Conservation (phyloP, 2,888 invertebrate species). For the Cabera pusaria region DNA sequence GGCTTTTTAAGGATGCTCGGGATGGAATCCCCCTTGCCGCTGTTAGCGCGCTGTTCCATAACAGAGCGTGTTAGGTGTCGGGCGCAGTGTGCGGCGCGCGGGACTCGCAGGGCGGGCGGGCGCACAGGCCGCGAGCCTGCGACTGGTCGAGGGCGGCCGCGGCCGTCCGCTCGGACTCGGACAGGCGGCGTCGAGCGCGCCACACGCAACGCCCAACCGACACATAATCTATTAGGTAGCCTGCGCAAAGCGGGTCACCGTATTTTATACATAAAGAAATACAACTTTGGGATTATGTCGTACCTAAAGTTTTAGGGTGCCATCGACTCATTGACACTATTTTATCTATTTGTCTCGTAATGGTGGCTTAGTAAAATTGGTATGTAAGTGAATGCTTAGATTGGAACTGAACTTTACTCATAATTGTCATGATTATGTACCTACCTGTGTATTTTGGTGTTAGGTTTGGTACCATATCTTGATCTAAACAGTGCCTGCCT, state of each 20-base stretch:
- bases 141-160: conserved; percentile 53
- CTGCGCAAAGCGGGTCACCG: conserved; percentile 70
- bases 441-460: too few species aligned
- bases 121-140: conserved; percentile 76
- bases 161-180: conserved; percentile 69
- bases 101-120: conserved; percentile 64
- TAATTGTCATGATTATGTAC: too few species aligned
- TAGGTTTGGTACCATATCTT: too few species aligned
- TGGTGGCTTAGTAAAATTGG: too few species aligned
- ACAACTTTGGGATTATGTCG: conserved; percentile 21
- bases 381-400: too few species aligned
- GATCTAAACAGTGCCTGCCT: too few species aligned
- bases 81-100: conserved; percentile 47
- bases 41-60: conserved; percentile 73
- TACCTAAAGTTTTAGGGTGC: conserved; percentile 23
- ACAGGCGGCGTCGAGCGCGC: conserved; percentile 53
- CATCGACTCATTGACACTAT: conserved; percentile 37
- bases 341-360: too few species aligned
- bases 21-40: conserved; percentile 72
- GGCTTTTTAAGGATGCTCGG: conserved; percentile 77
- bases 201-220: conserved; percentile 40
- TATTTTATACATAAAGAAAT: conserved; percentile 39
- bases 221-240: conserved; percentile 62
- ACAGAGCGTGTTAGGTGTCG: conserved; percentile 51
- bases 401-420: too few species aligned